Conservation (phyloP, 2,888 invertebrate species). For the Biston betularia region DNA sequence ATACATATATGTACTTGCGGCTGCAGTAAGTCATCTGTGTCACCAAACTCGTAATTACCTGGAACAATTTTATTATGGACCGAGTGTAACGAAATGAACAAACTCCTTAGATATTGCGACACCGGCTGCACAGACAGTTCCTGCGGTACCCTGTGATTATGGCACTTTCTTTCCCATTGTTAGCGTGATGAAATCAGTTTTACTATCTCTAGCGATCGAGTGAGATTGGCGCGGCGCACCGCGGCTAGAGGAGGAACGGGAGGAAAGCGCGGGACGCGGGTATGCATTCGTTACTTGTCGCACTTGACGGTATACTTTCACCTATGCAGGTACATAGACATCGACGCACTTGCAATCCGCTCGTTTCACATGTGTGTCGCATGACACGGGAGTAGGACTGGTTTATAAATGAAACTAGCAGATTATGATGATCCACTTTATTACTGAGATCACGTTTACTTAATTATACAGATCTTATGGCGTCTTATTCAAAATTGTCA, state of each 20-base stretch:
- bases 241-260: slow-evolving; percentile 56
- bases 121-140: slow-evolving; percentile 55
- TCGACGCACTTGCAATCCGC: slow-evolving; percentile 69
- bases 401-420: slow-evolving; percentile 49
- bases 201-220: slow-evolving; percentile 79
- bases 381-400: slow-evolving; percentile 33
- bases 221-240: slow-evolving; percentile 68
- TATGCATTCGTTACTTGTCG: slow-evolving; percentile 66
- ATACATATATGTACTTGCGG: too few species aligned
- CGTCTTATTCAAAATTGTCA: neutral
- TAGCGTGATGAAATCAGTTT: slow-evolving; percentile 78
- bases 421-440: slow-evolving; percentile 49
- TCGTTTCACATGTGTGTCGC: slow-evolving; percentile 54
- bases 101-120: slow-evolving; percentile 39
- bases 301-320: slow-evolving; percentile 81
- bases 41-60: slow-evolving; percentile 12
- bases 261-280: slow-evolving; percentile 43
- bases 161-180: slow-evolving; percentile 83
- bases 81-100: slow-evolving; percentile 23
- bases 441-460: slow-evolving; percentile 50
- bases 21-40: slow-evolving; percentile 12
- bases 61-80: slow-evolving; percentile 13
- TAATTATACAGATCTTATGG: slow-evolving; percentile 21
- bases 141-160: slow-evolving; percentile 80
- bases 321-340: slow-evolving; percentile 68